Conservation (phyloP, 53 echinoderm and acorn worm species). For the Arbacia lixula region DNA sequence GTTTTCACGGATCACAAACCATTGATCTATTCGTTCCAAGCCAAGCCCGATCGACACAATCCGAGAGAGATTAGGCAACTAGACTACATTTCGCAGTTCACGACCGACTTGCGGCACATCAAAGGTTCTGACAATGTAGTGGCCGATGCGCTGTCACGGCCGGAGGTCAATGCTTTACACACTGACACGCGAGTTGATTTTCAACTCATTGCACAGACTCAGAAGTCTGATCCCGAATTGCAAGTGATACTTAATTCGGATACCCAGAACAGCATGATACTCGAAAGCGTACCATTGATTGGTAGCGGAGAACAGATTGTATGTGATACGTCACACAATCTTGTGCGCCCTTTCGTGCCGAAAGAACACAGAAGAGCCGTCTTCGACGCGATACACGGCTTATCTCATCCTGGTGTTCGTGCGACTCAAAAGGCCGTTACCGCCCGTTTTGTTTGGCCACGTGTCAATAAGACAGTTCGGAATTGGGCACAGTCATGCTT, state of each 20-base stretch:
- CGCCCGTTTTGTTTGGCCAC: not conserved
- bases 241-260: not conserved
- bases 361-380: not conserved
- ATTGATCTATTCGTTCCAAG: not conserved
- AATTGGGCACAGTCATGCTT: no score
- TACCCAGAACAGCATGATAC: not conserved
- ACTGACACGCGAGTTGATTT: no score
- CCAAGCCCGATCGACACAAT: not conserved
- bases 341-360: not conserved
- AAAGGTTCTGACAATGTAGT: constrained; percentile 20
- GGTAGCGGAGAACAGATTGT: not conserved
- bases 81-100: no score
- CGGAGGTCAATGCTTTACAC: not conserved
- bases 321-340: not conserved
- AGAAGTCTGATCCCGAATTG: not conserved
- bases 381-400: not conserved
- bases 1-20: constrained; percentile 3
- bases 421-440: not conserved
- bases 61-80: not conserved
- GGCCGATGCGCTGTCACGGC: constrained; percentile 9
- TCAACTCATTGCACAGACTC: not conserved
- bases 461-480: no score
- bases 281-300: not conserved
- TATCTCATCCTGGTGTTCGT: not conserved
- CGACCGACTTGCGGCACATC: constrained; percentile 14